Base-by-base conservation (phyloP, 2,113 vertebrate genomes). In the Dolichotis patagonum region DNA sequence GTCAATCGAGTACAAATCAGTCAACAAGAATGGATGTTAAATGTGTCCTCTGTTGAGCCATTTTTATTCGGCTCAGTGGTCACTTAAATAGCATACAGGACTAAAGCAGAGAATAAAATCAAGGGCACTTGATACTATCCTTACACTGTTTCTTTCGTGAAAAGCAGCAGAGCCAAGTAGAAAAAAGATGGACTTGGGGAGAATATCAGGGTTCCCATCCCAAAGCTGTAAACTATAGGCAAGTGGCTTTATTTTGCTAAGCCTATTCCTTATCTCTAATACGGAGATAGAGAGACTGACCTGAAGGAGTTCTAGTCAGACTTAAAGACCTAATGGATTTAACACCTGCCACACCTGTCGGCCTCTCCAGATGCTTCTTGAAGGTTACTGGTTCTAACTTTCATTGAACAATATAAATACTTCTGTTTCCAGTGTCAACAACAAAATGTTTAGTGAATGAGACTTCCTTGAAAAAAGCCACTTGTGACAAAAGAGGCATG, bases 91-190 rank as follows among this genome's bases (percentile, higher is more conserved):
- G 35, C 30, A 19, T 2, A 65, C 28, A 49, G 38, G 38, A 49
- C 77, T 80, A 92, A 54, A 78, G 54, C n/a, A 85, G 65, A 93
- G 9, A 88, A 92, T 84, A 73, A 92, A 84, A 73, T 67, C 65
- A 83, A 91, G 60, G 78, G 75, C 16, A 1, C 9, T 22, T 62
- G 11, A 82, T 24, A 81, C 28, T 52, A 52, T 8, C 35, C 38
- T 86, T 63, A 60, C 1, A 46, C 16, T 93, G 84, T 73, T 90
- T 91, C 73, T 46, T 46, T 89, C 63, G 22, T 62, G 41, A 91
- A 22, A 62, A 11, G 62, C 24, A 85, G 58, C 54, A 62, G 0
- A 63, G 67, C 14, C n/a, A 75, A 73, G 30, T 38, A 32, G 13
- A 56, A 80, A 80, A 19, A 58, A 14, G 19, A 22, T 17, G 24